Base-by-base conservation (phyloP, 2,888 invertebrate species). In the Drosophila macrospina region DNA sequence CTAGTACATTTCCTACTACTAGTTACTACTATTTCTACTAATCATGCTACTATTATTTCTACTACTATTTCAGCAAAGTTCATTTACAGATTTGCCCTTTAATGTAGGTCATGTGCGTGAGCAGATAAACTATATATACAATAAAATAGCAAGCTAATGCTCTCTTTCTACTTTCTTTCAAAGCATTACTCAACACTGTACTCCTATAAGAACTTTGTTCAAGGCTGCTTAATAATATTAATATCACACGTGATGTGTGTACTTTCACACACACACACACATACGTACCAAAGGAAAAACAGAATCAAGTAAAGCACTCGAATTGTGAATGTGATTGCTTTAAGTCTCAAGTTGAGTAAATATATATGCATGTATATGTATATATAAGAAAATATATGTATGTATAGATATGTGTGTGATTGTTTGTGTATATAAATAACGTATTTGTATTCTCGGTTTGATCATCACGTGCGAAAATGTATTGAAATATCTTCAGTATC, bases 401-500 rank as follows among this genome's bases (percentile, higher is more conserved):
- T 26, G 5, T 16, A 4, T 11, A 26, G 26, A 28, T 20, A 41
- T 16, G 15, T 30, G 7, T 16, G 11, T 16, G 16, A 2, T 4
- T 26, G 34, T 16, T 11, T 20, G 20, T 20, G 20, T 20, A 20
- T 8, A 42, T 44, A 54, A 30, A 44, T 44, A 32, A 44, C 26
- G 24, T 69, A 54, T 62, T 45, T 30, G 50, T 59, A 60, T 48
- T 57, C 55, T 62, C 30, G 42, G 51, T 44, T 63, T 28, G 77
- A 68, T 78, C 57, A 71, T 66, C 80, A 78, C 78, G 80, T 78
- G 41, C 59, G 20, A 15, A 63, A 51, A 20, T 78, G 59, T 69
- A 69, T 77, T 77, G 67, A 77, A 67, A 66, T 80, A 69, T 66
- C 68, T 57, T 57, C 45, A 77, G 73, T 80, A 72, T 77, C 66